These are phyloP conservation scores for Pseudochromis fuscus DNA, from an alignment of 2,797 vertebrate species.

Conservation along the genomic window DNA sequence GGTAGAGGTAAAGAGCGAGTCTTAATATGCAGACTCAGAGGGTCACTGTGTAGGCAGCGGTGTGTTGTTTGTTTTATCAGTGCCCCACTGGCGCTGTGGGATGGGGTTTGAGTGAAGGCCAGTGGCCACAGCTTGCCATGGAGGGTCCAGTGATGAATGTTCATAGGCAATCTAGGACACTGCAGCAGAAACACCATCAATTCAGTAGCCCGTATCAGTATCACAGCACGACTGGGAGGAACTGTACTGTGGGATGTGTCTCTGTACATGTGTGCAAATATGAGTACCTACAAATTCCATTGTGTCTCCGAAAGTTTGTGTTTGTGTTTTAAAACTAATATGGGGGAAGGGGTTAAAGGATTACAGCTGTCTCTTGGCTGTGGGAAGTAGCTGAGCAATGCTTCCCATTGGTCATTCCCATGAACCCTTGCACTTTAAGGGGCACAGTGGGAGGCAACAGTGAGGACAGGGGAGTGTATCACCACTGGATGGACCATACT, in stretches of 20 bases:
- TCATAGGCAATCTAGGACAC: conserved; percentile 86
- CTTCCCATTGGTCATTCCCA: conserved; percentile 97
- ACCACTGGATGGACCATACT: conserved; percentile 66
- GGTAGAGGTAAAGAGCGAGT: conserved; percentile 42
- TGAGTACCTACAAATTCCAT: conserved; percentile 70
- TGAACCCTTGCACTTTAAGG: conserved; percentile 90
- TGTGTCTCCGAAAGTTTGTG: conserved; percentile 54
- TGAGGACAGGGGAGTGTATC: conserved; percentile 81
- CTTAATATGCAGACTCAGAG: conserved; percentile 72
- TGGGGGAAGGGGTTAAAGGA: conserved; percentile 87
- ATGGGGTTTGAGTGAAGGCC: conserved; percentile 84
- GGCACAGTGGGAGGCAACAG: conserved; percentile 86
- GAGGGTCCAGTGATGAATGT: conserved; percentile 88
- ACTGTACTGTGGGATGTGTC: conserved; percentile 55
- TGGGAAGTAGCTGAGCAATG: conserved; percentile 95
- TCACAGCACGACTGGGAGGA: conserved; percentile 80
- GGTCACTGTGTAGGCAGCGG: conserved; percentile 74
- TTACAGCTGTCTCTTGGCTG: conserved; percentile 95
- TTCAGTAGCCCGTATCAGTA: conserved; percentile 84
- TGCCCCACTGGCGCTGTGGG: conserved; percentile 77
- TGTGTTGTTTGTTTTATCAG: conserved; percentile 84
- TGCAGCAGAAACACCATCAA: conserved; percentile 88
- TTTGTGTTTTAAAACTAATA: conserved; percentile 71
- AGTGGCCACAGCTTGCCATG: conserved; percentile 84
- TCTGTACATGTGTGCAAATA: conserved; percentile 47